Evolutionary conservation across 2,888 invertebrate genomes (phyloP).

Genomic region (Athalia circularis): DNA sequence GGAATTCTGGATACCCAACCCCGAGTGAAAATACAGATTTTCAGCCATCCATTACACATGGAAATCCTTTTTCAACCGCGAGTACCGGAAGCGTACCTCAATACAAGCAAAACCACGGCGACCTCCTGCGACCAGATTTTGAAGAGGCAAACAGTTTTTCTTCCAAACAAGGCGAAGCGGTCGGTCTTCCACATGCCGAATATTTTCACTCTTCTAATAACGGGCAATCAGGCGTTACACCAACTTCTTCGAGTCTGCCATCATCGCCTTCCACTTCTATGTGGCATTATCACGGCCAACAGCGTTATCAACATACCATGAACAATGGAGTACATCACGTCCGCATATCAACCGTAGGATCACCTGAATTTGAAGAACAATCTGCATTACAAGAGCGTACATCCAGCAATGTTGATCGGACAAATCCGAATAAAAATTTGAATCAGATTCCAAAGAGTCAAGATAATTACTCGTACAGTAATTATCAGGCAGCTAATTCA

Average conservation of each 20-base stretch:
- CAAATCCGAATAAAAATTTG: neutral
- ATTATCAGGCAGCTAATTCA: neutral
- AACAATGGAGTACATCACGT: neutral
- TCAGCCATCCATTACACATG: neutral
- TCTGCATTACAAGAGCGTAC: neutral
- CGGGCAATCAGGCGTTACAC: neutral
- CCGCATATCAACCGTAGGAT: neutral
- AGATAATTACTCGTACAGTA: constrained; percentile 1
- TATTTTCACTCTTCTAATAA: constrained; percentile 2
- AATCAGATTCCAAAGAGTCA: neutral
- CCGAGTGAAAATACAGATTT: neutral
- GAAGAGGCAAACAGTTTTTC: neutral
- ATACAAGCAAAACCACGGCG: constrained; percentile 13
- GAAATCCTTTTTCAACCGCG: neutral
- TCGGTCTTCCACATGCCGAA: neutral
- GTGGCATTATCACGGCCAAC: neutral
- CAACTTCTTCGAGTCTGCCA: neutral
- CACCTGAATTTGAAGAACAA: neutral
- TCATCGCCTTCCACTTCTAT: neutral
- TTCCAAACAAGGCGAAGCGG: neutral
- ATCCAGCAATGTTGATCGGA: constrained; percentile 8
- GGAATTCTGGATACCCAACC: neutral
- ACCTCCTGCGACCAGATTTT: neutral
- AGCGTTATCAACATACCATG: neutral
- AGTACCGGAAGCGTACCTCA: neutral